phyloP scores from a whole-genome alignment of 2,113 vertebrate genomes.

The Aegithalos caudatus region DNA sequence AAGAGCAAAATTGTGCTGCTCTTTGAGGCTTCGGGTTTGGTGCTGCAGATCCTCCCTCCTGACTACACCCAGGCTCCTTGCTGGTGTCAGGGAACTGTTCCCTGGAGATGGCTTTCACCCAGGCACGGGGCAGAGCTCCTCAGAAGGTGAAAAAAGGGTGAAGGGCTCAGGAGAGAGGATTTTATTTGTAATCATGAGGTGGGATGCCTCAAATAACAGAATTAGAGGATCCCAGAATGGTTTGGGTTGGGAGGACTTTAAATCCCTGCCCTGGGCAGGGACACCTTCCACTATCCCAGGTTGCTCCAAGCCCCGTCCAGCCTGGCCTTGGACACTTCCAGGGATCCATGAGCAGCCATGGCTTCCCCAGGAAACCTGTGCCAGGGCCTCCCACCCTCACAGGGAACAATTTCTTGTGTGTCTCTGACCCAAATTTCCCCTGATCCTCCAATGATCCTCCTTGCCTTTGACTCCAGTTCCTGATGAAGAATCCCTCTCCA shows the following conservation, averaged over 20 bases:
- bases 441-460: no score
- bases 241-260: not conserved
- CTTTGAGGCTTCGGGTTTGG: not conserved
- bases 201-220: not conserved
- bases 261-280: not conserved
- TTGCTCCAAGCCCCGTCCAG: rapidly evolving
- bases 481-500: not conserved
- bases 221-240: no score
- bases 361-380: not conserved
- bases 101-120: not conserved
- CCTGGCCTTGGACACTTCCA: not conserved
- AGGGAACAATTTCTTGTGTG: not conserved
- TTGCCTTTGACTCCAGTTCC: not conserved
- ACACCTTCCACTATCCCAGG: rapidly evolving
- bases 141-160: not conserved
- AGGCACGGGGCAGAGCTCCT: not conserved
- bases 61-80: not conserved
- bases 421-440: not conserved
- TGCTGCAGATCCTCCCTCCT: not conserved
- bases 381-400: rapidly evolving
- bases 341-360: not conserved
- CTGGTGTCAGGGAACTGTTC: not conserved
- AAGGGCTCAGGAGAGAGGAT: not conserved
- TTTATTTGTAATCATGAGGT: not conserved
- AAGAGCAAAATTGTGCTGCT: conserved; percentile 10